Conservation (phyloP, 2,888 invertebrate species). For the Endomychus coccineus region DNA sequence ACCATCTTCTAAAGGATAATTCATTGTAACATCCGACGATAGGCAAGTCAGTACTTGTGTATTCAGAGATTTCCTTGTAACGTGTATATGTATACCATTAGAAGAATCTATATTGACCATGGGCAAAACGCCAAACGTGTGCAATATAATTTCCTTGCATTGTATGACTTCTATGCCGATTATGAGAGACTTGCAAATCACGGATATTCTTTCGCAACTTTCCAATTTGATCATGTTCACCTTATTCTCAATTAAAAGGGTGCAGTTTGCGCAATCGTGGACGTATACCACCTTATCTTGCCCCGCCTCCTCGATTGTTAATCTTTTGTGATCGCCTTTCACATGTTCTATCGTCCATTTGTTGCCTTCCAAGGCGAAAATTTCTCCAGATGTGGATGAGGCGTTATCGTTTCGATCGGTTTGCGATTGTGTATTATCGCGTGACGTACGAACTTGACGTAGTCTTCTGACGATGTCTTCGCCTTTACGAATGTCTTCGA, state of each 20-base stretch:
- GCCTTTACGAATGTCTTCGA: conserved; percentile 22
- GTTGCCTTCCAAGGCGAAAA: conserved; percentile 13
- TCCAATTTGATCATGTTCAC: conserved; percentile 15
- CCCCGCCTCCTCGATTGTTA: conserved; percentile 13
- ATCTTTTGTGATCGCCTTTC: conserved; percentile 10
- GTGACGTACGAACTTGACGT: no score
- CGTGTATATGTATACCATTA: conserved; percentile 10
- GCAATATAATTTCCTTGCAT: conserved; percentile 12
- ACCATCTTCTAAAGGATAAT: conserved; percentile 13
- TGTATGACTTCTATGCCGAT: conserved; percentile 11
- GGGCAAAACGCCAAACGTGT: conserved; percentile 13
- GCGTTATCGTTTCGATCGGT: not conserved
- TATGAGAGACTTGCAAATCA: conserved; percentile 12
- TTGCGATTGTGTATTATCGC: conserved; percentile 3
- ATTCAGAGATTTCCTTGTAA: conserved; percentile 12
- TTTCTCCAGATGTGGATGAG: conserved; percentile 1
- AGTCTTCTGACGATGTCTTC: conserved; percentile 20
- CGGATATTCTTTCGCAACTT: conserved; percentile 11
- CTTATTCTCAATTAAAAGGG: conserved; percentile 15
- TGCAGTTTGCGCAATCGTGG: conserved; percentile 15
- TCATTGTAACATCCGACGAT: conserved; percentile 10
- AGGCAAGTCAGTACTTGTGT: conserved; percentile 8
- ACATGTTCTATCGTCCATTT: conserved; percentile 15
- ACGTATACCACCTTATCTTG: conserved; percentile 13
- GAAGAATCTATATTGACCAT: conserved; percentile 11